Base-by-base conservation (phyloP, 2,888 invertebrate genomes). In the Chloroclysta siterata region DNA sequence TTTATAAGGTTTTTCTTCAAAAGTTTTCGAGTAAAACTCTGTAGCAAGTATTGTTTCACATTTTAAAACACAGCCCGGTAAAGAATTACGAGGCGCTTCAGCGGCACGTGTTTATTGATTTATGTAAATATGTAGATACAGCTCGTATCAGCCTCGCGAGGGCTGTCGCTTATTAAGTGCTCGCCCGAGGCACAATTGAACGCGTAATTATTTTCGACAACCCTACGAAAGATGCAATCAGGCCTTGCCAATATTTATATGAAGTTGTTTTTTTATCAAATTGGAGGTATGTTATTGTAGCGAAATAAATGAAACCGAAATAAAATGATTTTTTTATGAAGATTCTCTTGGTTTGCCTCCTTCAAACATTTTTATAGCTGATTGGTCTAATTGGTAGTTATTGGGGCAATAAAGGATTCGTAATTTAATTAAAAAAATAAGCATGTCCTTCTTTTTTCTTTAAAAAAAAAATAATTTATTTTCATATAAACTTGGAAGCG, bases 21-120 rank as follows among this genome's bases (percentile, higher is more conserved):
- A 15, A 17, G 11, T 39, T 41, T 15, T 52, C 36, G 11, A 39
- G 58, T 68, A 22, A 22, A 22, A 3, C 22, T 22, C 22, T 1
- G 22, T 22, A 22, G 22, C 6, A 55, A 58, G 59, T 66, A 69
- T 60, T 60, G 66, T 57, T 52, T 56, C 63, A 69, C 67, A 72
- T 69, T 70, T 67, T 61, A 33, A n/a, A 36, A 51, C 50, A 57
- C 65, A 66, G 63, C 29, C 57, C n/a, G 22, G 29, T 46, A 57
- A 62, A 57, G 63, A 66, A 70, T 65, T 63, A 68, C 55, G 62
- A 61, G 33, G 17, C 55, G 59, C 64, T 65, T 51, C 54, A 60
- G 39, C 60, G 63, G 66, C 53, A 50, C 66, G 72, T 77, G 73
- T 77, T 80, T 84, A 85, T 84, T 83, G 84, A 83, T 85, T 82